phyloP scores from a whole-genome alignment of 2,888 invertebrate genomes.

The Eristalis intricaria region DNA sequence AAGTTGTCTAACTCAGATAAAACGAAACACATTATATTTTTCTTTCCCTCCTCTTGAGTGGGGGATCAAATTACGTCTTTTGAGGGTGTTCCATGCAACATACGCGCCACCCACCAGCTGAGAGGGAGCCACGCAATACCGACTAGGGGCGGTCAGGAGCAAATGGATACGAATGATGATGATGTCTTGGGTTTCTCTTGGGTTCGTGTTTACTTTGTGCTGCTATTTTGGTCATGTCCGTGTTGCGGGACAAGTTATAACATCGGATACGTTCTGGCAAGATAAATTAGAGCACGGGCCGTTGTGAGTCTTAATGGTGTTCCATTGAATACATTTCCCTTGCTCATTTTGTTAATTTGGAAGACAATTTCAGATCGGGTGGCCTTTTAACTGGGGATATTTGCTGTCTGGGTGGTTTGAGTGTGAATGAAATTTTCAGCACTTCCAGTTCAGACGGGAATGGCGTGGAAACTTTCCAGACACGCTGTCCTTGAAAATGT shows the following conservation, averaged over 20 bases:
- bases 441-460: not conserved
- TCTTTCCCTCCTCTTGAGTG: constrained; percentile 4
- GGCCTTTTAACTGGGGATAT: constrained; percentile 8
- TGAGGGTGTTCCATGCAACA: not conserved
- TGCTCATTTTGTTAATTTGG: constrained; percentile 32
- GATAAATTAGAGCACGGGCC: constrained; percentile 26
- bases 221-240: constrained; percentile 4
- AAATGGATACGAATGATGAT: constrained; percentile 37
- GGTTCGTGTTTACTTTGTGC: not conserved
- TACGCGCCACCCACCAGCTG: not conserved
- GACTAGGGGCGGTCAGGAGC: not conserved
- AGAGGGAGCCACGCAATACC: not conserved
- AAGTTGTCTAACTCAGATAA: constrained; percentile 48
- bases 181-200: constrained; percentile 9
- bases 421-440: not conserved
- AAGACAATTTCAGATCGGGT: constrained; percentile 17
- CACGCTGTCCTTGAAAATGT: no score
- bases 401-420: not conserved
- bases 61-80: not conserved
- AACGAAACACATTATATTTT: not conserved
- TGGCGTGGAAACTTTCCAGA: no score
- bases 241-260: not conserved
- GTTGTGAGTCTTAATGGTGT: constrained; percentile 43
- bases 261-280: constrained; percentile 10
- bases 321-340: not conserved